Conservation (phyloP, 1,140 invertebrate species). For the Onthophagus taurus region DNA sequence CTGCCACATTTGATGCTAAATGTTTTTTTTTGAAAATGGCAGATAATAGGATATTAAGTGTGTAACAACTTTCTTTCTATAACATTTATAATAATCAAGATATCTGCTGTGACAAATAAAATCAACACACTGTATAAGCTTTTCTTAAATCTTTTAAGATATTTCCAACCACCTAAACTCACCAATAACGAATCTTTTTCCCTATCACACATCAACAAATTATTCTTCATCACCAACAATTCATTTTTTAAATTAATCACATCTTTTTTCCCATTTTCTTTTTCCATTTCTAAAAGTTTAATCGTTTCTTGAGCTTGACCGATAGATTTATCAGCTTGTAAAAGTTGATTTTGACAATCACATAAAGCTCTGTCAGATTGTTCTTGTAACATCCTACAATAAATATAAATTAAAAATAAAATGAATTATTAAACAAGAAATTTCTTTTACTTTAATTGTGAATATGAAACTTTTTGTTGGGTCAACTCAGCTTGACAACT, state of each 20-base stretch:
- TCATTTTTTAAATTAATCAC: constrained; percentile 26
- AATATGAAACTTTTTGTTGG: constrained; percentile 27
- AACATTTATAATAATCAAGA: too few species aligned
- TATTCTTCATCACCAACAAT: constrained; percentile 27
- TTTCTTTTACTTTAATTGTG: constrained; percentile 32
- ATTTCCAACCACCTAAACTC: constrained; percentile 12
- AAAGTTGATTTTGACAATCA: constrained; percentile 31
- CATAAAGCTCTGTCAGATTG: constrained; percentile 34
- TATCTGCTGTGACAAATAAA: too few species aligned
- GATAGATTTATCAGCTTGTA: constrained; percentile 28
- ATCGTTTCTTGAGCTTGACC: constrained; percentile 25
- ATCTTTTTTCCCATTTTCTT: constrained; percentile 21
- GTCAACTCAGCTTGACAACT: constrained; percentile 27
- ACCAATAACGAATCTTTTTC: constrained; percentile 37
- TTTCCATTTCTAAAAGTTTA: constrained; percentile 20
- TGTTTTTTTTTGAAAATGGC: too few species aligned
- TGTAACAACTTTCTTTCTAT: too few species aligned
- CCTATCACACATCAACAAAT: constrained; percentile 31
- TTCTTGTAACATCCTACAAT: constrained; percentile 33
- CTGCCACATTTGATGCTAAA: too few species aligned
- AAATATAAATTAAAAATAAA: not conserved
- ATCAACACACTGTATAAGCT: too few species aligned
- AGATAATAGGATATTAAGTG: too few species aligned
- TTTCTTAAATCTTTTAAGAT: constrained; percentile 3
- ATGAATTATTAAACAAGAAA: not conserved